A percentile compares a stretch with the other conserved stretches of the same genome.
Conservation (phyloP, 2,797 vertebrate species). For the Rhynchonycteris naso region DNA sequence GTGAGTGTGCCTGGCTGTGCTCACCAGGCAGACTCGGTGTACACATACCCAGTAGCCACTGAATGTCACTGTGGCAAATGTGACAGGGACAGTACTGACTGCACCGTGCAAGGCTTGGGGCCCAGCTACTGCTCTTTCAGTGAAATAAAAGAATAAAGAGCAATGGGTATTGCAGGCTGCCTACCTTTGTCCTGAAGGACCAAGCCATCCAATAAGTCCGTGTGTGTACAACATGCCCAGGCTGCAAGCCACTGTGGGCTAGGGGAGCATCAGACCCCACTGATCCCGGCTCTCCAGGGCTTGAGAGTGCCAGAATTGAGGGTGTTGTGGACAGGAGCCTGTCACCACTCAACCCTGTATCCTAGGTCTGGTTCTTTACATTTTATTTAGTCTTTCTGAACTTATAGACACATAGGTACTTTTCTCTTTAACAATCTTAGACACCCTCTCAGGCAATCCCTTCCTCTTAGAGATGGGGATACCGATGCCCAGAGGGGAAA, state of each 20-base stretch:
- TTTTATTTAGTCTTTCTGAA: not conserved
- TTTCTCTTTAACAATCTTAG: slow-evolving; percentile 5
- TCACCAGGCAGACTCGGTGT: slow-evolving; percentile 83
- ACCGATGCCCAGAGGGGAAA: not conserved
- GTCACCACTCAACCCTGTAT: not conserved
- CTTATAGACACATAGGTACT: not conserved
- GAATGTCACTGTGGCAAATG: slow-evolving; percentile 91
- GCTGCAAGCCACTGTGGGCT: not conserved
- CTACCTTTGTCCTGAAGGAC: not conserved
- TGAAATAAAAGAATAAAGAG: slow-evolving; percentile 80
- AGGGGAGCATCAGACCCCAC: not conserved
- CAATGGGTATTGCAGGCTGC: not conserved
- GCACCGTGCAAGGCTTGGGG: slow-evolving; percentile 85
- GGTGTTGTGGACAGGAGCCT: not conserved
- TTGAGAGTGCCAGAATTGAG: not conserved
- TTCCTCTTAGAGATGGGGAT: not conserved
- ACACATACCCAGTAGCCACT: slow-evolving; percentile 92
- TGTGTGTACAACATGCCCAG: not conserved
- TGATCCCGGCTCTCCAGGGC: not conserved
- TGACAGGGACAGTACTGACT: slow-evolving; percentile 88
- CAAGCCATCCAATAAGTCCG: not conserved
- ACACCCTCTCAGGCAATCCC: not conserved
- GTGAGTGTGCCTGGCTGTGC: slow-evolving; percentile 90
- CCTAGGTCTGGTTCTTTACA: not conserved
- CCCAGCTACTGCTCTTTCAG: slow-evolving; percentile 88